Percentiles rank a stretch among this genome's conserved stretches.
phyloP scores from a whole-genome alignment of 1,140 invertebrate genomes.

The Drosophila dunni region DNA sequence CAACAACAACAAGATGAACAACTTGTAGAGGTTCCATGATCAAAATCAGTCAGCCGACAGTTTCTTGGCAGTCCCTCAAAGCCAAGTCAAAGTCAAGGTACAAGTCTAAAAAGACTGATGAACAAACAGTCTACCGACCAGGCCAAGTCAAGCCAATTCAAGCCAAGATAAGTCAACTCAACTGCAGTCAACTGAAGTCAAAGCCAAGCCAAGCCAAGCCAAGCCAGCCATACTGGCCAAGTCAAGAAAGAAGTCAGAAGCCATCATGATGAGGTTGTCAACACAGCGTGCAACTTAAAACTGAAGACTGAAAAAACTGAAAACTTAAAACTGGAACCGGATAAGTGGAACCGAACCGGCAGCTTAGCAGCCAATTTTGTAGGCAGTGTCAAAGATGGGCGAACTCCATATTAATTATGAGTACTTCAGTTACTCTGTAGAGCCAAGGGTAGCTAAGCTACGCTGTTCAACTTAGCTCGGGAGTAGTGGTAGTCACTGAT shows the following conservation, averaged over 20 bases:
- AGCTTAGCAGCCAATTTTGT: slow-evolving; percentile 43
- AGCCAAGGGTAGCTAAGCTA: not conserved
- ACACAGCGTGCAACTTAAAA: slow-evolving; percentile 30
- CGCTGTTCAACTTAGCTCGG: no score
- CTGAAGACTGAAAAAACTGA: no score
- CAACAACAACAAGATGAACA: slow-evolving; percentile 34
- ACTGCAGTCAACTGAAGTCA: not conserved
- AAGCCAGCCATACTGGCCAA: no score
- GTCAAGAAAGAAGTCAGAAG: not conserved
- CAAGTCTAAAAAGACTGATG: slow-evolving; percentile 17
- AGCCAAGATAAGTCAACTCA: not conserved
- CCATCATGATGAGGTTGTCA: slow-evolving; percentile 56
- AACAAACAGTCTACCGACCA: slow-evolving; percentile 8
- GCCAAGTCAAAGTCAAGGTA: slow-evolving; percentile 23
- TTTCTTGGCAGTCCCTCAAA: slow-evolving; percentile 20
- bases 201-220: not conserved
- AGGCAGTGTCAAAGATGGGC: slow-evolving; percentile 53
- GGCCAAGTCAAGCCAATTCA: not conserved
- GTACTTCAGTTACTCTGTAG: slow-evolving; percentile 9
- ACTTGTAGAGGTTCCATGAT: slow-evolving; percentile 48
- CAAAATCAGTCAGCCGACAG: slow-evolving; percentile 67
- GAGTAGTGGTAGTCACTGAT: no score
- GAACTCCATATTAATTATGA: slow-evolving; percentile 54
- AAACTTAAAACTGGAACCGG: slow-evolving; percentile 25
- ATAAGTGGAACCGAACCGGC: slow-evolving; percentile 24